These are phyloP conservation scores for Amazona ochrocephala DNA, from an alignment of 2,797 vertebrate species.

Conservation along the genomic window DNA sequence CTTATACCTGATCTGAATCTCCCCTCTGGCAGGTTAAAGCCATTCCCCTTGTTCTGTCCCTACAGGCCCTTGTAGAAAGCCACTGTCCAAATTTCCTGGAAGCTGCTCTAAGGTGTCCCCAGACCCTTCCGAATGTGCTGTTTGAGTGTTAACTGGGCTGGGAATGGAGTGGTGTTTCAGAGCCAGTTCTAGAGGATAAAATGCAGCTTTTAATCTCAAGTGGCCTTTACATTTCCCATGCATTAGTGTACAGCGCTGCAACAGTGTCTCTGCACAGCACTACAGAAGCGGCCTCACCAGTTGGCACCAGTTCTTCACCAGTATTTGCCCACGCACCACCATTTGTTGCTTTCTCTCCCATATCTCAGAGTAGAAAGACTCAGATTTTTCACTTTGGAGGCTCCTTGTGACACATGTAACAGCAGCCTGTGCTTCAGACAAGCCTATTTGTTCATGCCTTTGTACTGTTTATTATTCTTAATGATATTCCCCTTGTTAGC, in stretches of 20 bases:
- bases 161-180: not conserved
- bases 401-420: not conserved
- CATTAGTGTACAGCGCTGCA: not conserved
- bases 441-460: slow-evolving; percentile 6
- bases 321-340: not conserved
- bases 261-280: not conserved
- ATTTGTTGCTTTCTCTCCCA: fast-evolving
- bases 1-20: not conserved
- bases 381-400: not conserved
- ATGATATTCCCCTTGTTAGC: not conserved
- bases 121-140: not conserved
- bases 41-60: not conserved
- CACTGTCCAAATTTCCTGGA: not conserved
- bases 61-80: not conserved
- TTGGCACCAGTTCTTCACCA: not conserved
- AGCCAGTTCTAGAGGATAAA: not conserved
- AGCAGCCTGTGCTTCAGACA: not conserved
- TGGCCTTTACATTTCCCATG: not conserved
- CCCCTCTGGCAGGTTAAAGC: not conserved
- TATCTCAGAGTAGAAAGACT: not conserved
- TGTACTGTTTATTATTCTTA: not conserved
- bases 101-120: not conserved
- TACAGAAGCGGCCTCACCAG: not conserved
- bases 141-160: not conserved
- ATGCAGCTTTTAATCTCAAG: not conserved